These are phyloP conservation scores for Pitta sordida DNA, from an alignment of 2,113 vertebrate genomes.

Conservation along the genomic window DNA sequence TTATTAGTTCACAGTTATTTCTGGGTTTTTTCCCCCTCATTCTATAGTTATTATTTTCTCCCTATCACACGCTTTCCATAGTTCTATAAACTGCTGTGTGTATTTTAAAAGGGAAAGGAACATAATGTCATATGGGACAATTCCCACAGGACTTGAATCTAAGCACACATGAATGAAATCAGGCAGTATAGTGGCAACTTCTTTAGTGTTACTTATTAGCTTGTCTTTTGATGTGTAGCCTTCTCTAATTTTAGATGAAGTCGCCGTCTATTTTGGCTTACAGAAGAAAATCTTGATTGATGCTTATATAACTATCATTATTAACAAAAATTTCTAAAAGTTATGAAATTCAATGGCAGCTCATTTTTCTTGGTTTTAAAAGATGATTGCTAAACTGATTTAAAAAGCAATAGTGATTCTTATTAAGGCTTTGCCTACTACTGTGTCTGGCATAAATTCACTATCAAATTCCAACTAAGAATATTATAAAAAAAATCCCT, in stretches of 20 bases:
- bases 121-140: background rate
- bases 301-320: background rate
- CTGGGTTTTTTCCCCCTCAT: background rate
- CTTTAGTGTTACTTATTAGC: background rate
- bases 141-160: background rate
- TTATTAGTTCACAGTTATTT: background rate
- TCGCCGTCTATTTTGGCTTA: background rate
- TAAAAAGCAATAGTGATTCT: background rate
- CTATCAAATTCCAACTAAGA: background rate
- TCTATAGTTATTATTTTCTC: background rate
- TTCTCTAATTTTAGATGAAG: background rate
- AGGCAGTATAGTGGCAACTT: background rate
- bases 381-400: background rate
- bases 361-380: background rate
- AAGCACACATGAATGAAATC: background rate
- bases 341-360: background rate
- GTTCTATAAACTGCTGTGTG: background rate
- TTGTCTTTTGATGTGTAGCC: background rate
- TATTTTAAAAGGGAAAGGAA: background rate
- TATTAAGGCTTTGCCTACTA: background rate
- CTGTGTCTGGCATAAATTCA: background rate
- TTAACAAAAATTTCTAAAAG: background rate
- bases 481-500: background rate
- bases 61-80: background rate
- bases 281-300: background rate